Percentiles rank a stretch among this genome's conserved stretches.
These are phyloP conservation scores for Dasypolia templi DNA, from an alignment of 2,888 invertebrate species.

Conservation along the genomic window DNA sequence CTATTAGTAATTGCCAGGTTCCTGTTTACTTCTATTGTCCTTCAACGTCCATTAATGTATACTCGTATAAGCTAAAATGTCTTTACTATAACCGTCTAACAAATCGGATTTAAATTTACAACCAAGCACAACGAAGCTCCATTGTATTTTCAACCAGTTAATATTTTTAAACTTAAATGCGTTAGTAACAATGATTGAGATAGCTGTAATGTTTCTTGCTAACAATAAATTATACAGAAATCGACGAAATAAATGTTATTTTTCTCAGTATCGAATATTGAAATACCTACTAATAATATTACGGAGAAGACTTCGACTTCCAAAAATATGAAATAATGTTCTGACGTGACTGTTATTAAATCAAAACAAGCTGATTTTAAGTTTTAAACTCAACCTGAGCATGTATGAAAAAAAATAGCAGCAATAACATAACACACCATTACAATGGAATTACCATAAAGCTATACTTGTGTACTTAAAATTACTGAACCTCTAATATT, in stretches of 20 bases:
- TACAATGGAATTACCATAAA: slow-evolving; percentile 21
- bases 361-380: slow-evolving; percentile 32
- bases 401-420: slow-evolving; percentile 2
- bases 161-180: slow-evolving; percentile 13
- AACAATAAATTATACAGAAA: slow-evolving; percentile 4
- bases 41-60: slow-evolving; percentile 23
- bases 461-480: background rate
- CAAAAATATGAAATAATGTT: slow-evolving; percentile 27
- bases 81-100: slow-evolving; percentile 26
- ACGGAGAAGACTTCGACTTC: background rate
- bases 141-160: slow-evolving; percentile 35
- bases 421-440: slow-evolving; percentile 15
- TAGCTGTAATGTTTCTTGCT: background rate
- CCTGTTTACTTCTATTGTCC: slow-evolving; percentile 29
- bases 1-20: slow-evolving; percentile 37
- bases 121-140: slow-evolving; percentile 9
- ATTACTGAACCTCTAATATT: slow-evolving; percentile 4
- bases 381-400: background rate
- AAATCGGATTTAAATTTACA: slow-evolving; percentile 40
- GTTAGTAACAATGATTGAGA: background rate
- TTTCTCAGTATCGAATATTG: slow-evolving; percentile 2
- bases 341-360: slow-evolving; percentile 14
- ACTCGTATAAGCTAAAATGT: slow-evolving; percentile 27
- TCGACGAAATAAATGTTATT: background rate
- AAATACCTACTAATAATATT: background rate